A percentile compares a stretch with the other conserved stretches of the same genome.
phyloP scores from a whole-genome alignment of 1,140 invertebrate species.

The Grapholita molesta region DNA sequence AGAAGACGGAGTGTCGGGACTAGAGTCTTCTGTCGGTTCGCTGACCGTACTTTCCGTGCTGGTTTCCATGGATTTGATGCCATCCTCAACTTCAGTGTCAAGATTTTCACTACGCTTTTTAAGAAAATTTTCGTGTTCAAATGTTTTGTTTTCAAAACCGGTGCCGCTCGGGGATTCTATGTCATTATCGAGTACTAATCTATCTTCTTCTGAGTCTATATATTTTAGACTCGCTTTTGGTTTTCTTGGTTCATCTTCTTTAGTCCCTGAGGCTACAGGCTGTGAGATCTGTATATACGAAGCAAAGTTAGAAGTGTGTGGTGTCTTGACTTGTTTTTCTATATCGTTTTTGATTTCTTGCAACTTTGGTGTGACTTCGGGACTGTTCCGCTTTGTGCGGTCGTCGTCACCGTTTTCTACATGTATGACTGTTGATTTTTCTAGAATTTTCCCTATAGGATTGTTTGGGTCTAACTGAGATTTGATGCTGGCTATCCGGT shows the following conservation, averaged over 20 bases:
- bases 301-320: conserved; percentile 78
- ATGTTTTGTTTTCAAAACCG: conserved; percentile 76
- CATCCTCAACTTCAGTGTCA: conserved; percentile 43
- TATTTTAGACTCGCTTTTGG: conserved; percentile 51
- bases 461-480: conserved; percentile 74
- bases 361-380: conserved; percentile 39
- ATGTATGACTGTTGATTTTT: conserved; percentile 73
- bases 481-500: conserved; percentile 64
- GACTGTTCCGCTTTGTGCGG: conserved; percentile 43
- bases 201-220: conserved; percentile 61
- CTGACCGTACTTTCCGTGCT: conserved; percentile 68
- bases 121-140: conserved; percentile 74
- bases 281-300: conserved; percentile 79
- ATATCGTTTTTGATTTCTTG: conserved; percentile 69
- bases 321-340: conserved; percentile 65
- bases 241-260: conserved; percentile 37
- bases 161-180: conserved; percentile 66
- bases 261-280: conserved; percentile 52
- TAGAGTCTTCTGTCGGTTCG: conserved; percentile 62
- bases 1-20: conserved; percentile 59
- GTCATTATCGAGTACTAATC: conserved; percentile 51
- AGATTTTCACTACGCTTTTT: conserved; percentile 63
- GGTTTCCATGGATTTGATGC: conserved; percentile 64
- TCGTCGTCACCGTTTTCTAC: conserved; percentile 68
- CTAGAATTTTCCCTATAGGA: conserved; percentile 73